These are phyloP conservation scores for Drosophila barbarae DNA, from an alignment of 2,888 invertebrate species.

Conservation along the genomic window DNA sequence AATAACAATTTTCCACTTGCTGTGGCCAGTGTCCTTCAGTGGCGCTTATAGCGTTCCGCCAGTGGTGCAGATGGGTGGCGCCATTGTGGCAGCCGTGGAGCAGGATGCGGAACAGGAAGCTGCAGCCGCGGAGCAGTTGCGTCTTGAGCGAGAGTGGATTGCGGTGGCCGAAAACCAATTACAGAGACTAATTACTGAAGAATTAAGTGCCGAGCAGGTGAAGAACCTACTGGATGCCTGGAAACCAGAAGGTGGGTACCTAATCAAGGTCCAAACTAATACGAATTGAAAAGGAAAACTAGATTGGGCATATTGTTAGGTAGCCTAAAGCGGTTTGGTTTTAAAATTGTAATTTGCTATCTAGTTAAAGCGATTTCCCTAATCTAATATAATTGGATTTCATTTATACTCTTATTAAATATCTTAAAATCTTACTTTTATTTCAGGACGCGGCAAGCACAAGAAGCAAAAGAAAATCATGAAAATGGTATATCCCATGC, in stretches of 20 bases:
- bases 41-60: constrained; percentile 42
- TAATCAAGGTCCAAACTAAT: too few species aligned
- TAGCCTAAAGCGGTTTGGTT: background rate
- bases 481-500: constrained; percentile 83
- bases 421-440: background rate
- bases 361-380: background rate
- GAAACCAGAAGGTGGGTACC: constrained; percentile 57
- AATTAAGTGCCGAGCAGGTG: constrained; percentile 41
- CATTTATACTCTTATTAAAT: background rate
- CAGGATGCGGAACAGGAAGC: constrained; percentile 51
- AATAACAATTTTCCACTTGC: constrained; percentile 27
- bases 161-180: constrained; percentile 46
- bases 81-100: constrained; percentile 64
- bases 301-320: background rate
- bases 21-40: constrained; percentile 35
- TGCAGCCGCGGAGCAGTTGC: constrained; percentile 29
- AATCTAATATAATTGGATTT: background rate
- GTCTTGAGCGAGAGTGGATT: constrained; percentile 26
- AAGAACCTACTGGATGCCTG: constrained; percentile 40
- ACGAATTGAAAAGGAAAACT: background rate
- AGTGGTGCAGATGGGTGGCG: constrained; percentile 56
- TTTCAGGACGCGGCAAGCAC: constrained; percentile 73
- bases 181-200: constrained; percentile 45
- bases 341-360: background rate
- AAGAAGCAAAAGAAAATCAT: constrained; percentile 80